phyloP scores from a whole-genome alignment of 2,797 vertebrate genomes.

The Sciurus vulgaris region DNA sequence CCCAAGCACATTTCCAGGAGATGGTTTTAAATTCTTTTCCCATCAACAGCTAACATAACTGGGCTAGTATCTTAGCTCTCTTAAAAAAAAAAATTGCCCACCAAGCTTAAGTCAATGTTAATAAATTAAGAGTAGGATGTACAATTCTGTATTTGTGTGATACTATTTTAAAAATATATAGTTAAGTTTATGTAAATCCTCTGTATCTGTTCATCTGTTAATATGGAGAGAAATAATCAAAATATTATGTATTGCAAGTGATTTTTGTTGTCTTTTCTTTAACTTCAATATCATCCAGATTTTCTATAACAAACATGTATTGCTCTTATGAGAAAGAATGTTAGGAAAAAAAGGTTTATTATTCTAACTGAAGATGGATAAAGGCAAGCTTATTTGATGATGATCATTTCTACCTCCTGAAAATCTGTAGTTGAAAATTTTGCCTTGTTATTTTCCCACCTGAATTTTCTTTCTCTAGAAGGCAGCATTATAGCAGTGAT shows the following conservation, averaged over 20 bases:
- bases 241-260: background rate
- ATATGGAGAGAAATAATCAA: background rate
- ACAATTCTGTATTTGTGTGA: background rate
- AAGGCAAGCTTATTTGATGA: background rate
- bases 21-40: slow-evolving; percentile 61
- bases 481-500: background rate
- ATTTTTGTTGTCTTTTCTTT: slow-evolving; percentile 43
- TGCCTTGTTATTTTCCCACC: background rate
- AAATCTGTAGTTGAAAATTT: background rate
- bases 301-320: slow-evolving; percentile 10
- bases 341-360: slow-evolving; percentile 33
- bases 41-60: background rate
- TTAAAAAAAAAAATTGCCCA: background rate
- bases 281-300: background rate
- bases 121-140: slow-evolving; percentile 43
- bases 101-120: slow-evolving; percentile 49
- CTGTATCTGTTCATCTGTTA: background rate
- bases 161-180: background rate
- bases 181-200: slow-evolving; percentile 37
- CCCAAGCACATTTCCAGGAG: slow-evolving; percentile 13
- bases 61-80: background rate
- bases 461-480: slow-evolving; percentile 3
- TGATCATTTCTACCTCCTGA: slow-evolving; percentile 27
- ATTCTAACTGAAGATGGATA: slow-evolving; percentile 29
- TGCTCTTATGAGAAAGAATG: slow-evolving; percentile 14